Evolutionary conservation across 2,888 invertebrate species (phyloP).

Genomic region (Pollenia amentaria): DNA sequence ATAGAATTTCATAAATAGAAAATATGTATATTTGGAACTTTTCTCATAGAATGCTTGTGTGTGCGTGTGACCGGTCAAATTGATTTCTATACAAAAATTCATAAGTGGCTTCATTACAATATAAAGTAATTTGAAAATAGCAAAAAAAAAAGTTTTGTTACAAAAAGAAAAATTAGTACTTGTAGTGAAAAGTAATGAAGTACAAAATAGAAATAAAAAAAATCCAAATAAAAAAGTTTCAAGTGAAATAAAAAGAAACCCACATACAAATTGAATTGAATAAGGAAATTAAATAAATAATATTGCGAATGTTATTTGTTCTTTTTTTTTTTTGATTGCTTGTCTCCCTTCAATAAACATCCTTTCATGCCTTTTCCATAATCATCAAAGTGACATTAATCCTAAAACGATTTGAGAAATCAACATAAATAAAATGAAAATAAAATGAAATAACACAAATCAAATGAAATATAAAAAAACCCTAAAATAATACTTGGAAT

Average conservation of each 20-base stretch:
- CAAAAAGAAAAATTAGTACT: conserved; percentile 39
- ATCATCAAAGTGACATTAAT: conserved; percentile 55
- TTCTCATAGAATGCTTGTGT: no score
- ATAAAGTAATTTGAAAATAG: background rate
- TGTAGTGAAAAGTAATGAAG: conserved; percentile 39
- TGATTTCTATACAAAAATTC: background rate
- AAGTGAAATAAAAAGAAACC: conserved; percentile 21
- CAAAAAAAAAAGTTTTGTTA: conserved; percentile 35
- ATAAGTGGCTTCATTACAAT: conserved; percentile 29
- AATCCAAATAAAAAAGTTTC: conserved; percentile 14
- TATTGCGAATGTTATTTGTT: conserved; percentile 43
- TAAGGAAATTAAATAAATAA: conserved; percentile 47
- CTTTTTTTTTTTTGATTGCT: conserved; percentile 19
- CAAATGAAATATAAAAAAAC: conserved; percentile 21
- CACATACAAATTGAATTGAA: conserved; percentile 48
- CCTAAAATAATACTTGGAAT: background rate
- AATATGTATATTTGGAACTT: background rate
- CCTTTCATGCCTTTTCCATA: background rate
- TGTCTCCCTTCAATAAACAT: background rate
- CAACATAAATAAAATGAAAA: conserved; percentile 19
- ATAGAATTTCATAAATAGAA: background rate
- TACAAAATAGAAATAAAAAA: conserved; percentile 20
- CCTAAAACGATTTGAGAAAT: conserved; percentile 22
- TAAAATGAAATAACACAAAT: conserved; percentile 30
- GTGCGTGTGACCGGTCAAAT: background rate